A percentile compares a stretch with the other conserved stretches of the same genome.
Evolutionary conservation across 35 echinoderm and acorn worm genomes (phyloP).

Genomic region (Apostichopus parvimensis): DNA sequence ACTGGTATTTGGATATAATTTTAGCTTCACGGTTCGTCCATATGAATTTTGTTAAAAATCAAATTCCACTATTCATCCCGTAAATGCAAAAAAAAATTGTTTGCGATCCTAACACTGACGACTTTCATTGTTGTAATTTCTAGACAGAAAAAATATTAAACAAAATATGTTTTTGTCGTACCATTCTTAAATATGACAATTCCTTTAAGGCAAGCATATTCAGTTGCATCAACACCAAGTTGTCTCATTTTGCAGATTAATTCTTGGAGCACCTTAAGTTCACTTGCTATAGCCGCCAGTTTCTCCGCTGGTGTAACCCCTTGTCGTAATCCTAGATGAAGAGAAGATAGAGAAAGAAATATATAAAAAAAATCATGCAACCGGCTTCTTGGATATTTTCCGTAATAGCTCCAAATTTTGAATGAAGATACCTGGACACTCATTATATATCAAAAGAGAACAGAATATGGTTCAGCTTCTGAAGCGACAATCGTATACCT

Average conservation of each 20-base stretch:
- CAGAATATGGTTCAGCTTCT: too few relatives aligned
- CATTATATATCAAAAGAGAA: too few relatives aligned
- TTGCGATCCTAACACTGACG: too few relatives aligned
- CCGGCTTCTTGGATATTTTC: too few relatives aligned
- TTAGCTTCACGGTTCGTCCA: neutral
- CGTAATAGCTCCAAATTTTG: too few relatives aligned
- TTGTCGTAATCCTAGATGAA: slow-evolving; percentile 70
- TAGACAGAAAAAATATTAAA: neutral
- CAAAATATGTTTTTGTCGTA: slow-evolving; percentile 4
- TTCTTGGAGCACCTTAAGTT: slow-evolving; percentile 87
- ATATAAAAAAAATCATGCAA: slow-evolving; percentile 37
- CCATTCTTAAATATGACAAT: slow-evolving; percentile 99
- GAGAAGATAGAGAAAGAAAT: neutral
- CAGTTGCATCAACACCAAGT: slow-evolving; percentile 87
- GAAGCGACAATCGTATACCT: too few relatives aligned
- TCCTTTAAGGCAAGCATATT: slow-evolving; percentile 96
- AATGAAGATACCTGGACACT: too few relatives aligned
- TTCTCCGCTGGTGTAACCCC: slow-evolving; percentile 89
- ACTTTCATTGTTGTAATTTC: neutral
- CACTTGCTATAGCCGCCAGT: slow-evolving; percentile 84
- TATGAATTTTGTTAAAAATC: too few relatives aligned
- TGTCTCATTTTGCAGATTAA: slow-evolving; percentile 84
- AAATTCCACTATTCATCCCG: too few relatives aligned
- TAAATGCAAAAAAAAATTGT: neutral
- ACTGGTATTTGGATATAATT: too few relatives aligned